Evolutionary conservation across 92 coral and sea anemone species (phyloP).

Genomic region (Bergia puertoricense): DNA sequence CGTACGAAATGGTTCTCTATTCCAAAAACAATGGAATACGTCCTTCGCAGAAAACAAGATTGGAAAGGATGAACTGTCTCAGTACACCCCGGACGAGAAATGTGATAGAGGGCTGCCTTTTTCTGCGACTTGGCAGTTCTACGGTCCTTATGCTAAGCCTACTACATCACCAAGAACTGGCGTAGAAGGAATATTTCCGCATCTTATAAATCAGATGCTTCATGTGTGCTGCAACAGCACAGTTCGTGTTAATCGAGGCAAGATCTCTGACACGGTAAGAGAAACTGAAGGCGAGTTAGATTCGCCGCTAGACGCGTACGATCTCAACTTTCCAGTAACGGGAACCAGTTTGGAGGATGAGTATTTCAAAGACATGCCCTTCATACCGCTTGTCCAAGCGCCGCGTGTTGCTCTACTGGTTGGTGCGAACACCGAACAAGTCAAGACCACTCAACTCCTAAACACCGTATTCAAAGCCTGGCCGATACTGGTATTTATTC

Average conservation of each 20-base stretch:
- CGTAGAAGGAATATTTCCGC: conserved; percentile 93
- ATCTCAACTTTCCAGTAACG: conserved; percentile 87
- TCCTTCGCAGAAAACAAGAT: conserved; percentile 54
- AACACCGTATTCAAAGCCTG: conserved; percentile 88
- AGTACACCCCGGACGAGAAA: conserved; percentile 76
- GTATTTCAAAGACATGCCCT: conserved; percentile 77
- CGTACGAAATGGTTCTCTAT: conserved; percentile 19
- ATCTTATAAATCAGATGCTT: conserved; percentile 77
- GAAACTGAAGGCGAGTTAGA: conserved; percentile 74
- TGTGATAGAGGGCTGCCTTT: conserved; percentile 78
- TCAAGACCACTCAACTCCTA: conserved; percentile 75
- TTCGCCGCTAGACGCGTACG: conserved; percentile 61
- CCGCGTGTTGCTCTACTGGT: conserved; percentile 92
- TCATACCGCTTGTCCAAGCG: conserved; percentile 80
- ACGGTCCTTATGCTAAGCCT: conserved; percentile 89
- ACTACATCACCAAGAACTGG: conserved; percentile 50
- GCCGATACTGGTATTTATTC: conserved; percentile 93
- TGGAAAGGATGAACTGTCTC: conserved; percentile 50
- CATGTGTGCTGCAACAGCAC: conserved; percentile 75
- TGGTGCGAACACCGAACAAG: conserved; percentile 64
- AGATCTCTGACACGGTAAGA: conserved; percentile 67
- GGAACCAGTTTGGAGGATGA: conserved; percentile 69
- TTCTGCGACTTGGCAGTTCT: conserved; percentile 92
- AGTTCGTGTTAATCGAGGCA: conserved; percentile 63
- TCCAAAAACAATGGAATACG: conserved; percentile 27